These are phyloP conservation scores for Cinclus mexicanus DNA, from an alignment of 2,113 vertebrate genomes.

Conservation along the genomic window DNA sequence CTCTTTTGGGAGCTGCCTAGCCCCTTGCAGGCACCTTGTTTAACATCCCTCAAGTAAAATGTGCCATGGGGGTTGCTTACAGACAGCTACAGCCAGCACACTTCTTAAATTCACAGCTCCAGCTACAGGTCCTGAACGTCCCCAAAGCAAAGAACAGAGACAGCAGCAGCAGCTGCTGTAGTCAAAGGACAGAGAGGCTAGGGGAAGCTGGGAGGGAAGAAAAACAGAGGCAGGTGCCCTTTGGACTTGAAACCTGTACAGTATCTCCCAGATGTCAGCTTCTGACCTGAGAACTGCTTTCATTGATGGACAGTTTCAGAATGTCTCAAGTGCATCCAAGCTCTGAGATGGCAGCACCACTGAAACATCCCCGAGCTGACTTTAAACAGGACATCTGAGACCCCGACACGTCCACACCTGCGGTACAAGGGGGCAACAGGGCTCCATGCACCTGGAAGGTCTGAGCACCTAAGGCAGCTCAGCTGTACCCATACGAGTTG, in stretches of 20 bases:
- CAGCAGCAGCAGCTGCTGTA: background rate
- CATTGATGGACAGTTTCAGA: background rate
- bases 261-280: background rate
- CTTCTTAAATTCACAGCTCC: background rate
- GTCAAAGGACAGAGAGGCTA: background rate
- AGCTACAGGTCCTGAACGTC: background rate
- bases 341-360: background rate
- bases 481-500: background rate
- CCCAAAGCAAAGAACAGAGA: background rate
- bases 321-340: background rate
- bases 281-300: background rate
- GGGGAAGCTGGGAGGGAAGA: background rate
- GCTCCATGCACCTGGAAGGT: accelerated
- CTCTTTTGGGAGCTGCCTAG: background rate
- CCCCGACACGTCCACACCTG: accelerated
- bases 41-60: background rate
- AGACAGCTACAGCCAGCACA: accelerated
- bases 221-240: background rate
- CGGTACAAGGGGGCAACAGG: accelerated
- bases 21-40: background rate
- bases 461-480: background rate
- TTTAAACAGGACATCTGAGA: background rate
- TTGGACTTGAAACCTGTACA: background rate
- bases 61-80: background rate
- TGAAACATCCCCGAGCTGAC: accelerated